These are phyloP conservation scores for Drosophila triauraria DNA, from an alignment of 1,140 invertebrate species.

Conservation along the genomic window DNA sequence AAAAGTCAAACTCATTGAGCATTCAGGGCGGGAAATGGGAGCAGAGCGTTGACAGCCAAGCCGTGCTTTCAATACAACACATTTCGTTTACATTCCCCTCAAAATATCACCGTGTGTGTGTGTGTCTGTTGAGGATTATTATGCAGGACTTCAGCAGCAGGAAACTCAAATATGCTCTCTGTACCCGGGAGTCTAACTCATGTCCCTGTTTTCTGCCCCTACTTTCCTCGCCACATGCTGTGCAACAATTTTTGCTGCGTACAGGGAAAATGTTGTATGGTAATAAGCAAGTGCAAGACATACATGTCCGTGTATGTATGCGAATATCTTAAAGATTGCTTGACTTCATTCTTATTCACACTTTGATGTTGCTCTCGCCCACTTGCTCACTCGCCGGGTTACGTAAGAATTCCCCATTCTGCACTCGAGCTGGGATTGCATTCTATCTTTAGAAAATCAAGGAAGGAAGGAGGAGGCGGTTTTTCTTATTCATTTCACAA, in stretches of 20 bases:
- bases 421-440: constrained; percentile 1
- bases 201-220: neutral
- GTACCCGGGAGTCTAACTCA: constrained; percentile 33
- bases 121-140: constrained; percentile 58
- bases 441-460: neutral
- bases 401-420: constrained; percentile 4
- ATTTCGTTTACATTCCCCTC: constrained; percentile 56
- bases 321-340: constrained; percentile 42
- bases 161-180: constrained; percentile 59
- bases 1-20: constrained; percentile 47
- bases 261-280: constrained; percentile 58
- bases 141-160: constrained; percentile 53
- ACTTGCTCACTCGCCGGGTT: constrained; percentile 16
- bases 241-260: constrained; percentile 57
- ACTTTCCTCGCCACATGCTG: constrained; percentile 43
- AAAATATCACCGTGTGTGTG: constrained; percentile 15
- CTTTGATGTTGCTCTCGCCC: constrained; percentile 45
- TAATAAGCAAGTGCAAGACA: constrained; percentile 62
- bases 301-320: neutral
- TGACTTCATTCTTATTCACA: constrained; percentile 27
- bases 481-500: neutral
- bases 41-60: constrained; percentile 59
- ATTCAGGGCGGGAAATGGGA: constrained; percentile 27
- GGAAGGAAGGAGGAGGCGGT: neutral
- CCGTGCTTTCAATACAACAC: constrained; percentile 66